These are phyloP conservation scores for Liopterus haemorrhoidalis DNA, from an alignment of 2,888 invertebrate species.

Conservation along the genomic window DNA sequence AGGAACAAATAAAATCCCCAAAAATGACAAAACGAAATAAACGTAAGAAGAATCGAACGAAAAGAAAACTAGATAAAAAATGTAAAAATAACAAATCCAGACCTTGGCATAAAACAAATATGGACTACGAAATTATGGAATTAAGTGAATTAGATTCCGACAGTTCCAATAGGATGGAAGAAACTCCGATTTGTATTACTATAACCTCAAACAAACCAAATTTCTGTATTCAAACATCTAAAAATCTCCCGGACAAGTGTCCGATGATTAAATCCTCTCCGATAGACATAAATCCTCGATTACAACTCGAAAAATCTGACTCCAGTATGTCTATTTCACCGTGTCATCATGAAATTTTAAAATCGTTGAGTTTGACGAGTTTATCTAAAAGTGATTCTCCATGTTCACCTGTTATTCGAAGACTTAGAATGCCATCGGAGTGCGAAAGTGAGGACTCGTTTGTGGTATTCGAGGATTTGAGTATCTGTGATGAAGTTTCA, in stretches of 20 bases:
- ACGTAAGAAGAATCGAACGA: background rate
- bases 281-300: constrained; percentile 11
- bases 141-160: constrained; percentile 10
- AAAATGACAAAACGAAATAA: constrained; percentile 13
- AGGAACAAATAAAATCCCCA: too few species aligned
- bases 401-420: constrained; percentile 15
- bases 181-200: constrained; percentile 13
- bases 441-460: constrained; percentile 58
- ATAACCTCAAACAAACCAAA: too few species aligned
- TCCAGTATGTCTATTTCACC: constrained; percentile 18
- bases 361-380: constrained; percentile 16
- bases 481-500: constrained; percentile 20
- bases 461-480: constrained; percentile 42
- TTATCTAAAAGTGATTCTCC: constrained; percentile 7
- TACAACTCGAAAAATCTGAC: constrained; percentile 6
- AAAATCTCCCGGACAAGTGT: too few species aligned
- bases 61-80: background rate
- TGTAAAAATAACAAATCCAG: constrained; percentile 10
- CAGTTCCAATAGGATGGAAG: background rate
- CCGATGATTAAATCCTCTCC: constrained; percentile 13
- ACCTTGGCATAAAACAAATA: constrained; percentile 18
- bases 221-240: too few species aligned
- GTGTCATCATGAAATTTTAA: constrained; percentile 14
- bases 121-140: constrained; percentile 20
- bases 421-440: constrained; percentile 44